Evolutionary conservation across 2,113 vertebrate species (phyloP), one percentile per base, ranked within the genome.

Genomic region (Embiotoca jacksoni): DNA sequence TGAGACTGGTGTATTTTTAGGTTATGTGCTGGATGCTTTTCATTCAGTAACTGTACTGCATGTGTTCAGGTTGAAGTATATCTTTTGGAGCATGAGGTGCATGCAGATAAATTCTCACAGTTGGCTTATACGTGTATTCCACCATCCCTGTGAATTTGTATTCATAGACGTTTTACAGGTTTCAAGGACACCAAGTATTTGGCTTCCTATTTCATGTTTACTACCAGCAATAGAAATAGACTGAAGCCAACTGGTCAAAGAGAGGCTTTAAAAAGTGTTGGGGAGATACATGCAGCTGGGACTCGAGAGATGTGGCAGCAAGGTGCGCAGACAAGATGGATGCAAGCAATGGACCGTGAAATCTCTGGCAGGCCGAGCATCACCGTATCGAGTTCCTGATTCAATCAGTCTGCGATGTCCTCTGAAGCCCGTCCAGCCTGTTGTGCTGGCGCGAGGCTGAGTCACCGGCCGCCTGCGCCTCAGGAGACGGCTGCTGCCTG

Each of bases 331-430:
- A 73, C 65, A 41, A 71, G 72, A 91, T 90, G 72, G 72, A 76
- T 69, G 68, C 13, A 35, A 23, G 75, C 83, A 69, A 78, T 61
- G 71, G 71, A 69, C 13, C 54, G 7, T 82, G 54, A 83, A 87
- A 84, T 91, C 56, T 71, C 77, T 72, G 78, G 67, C 81, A 81
- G 57, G 47, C 71, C 72, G 35, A 85, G 65, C 68, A 66, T 79
- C 62, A 66, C 49, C 59, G 50, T 75, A 83, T 82, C 68, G 2
- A 85, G 80, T 87, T 79, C n/a, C 47, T 81, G 84, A 89, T 90
- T 89, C 78, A 85, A 79, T 90, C 61, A 88, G 78, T 78, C 14
- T 64, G 13, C 33, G 10, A 37, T 78, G 84, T 86, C 84, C 81
- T 67, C 62, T 80, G 56, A 79, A 84, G 80, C 70, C 23, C 46